Conservation (phyloP, 2,797 vertebrate genomes). For the Hapalemur alaotrensis region DNA sequence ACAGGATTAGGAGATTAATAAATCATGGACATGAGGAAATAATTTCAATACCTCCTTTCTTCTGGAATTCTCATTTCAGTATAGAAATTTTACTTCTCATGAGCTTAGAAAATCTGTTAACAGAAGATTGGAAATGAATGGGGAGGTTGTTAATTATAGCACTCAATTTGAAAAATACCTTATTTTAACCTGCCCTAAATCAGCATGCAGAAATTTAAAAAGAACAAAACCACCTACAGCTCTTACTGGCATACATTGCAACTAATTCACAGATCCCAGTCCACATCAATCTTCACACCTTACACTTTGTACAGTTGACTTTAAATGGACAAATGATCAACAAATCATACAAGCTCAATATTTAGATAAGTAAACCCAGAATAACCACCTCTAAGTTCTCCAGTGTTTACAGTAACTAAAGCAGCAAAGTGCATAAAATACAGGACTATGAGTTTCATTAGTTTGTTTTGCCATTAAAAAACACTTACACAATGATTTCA, state of each 20-base stretch:
- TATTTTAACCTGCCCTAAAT: neutral
- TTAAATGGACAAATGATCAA: slow-evolving; percentile 35
- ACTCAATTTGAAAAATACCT: slow-evolving; percentile 34
- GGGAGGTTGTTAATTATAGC: neutral
- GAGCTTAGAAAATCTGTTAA: neutral
- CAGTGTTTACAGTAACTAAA: slow-evolving; percentile 40
- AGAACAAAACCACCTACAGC: neutral
- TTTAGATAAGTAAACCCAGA: slow-evolving; percentile 47
- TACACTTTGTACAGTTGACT: neutral
- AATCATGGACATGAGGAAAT: neutral
- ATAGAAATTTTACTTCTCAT: neutral
- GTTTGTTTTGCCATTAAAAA: slow-evolving; percentile 43
- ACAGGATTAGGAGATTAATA: neutral
- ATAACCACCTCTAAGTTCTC: neutral
- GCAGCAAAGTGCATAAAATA: neutral
- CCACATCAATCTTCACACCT: neutral
- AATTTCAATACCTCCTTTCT: neutral
- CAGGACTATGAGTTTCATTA: neutral
- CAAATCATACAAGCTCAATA: neutral
- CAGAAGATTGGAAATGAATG: neutral
- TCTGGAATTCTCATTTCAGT: neutral
- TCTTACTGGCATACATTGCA: neutral
- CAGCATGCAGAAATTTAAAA: neutral
- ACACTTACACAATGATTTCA: neutral
- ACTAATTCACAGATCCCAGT: neutral